Base-by-base conservation (phyloP, 2,797 vertebrate genomes). In the Enteromius mattozi region DNA sequence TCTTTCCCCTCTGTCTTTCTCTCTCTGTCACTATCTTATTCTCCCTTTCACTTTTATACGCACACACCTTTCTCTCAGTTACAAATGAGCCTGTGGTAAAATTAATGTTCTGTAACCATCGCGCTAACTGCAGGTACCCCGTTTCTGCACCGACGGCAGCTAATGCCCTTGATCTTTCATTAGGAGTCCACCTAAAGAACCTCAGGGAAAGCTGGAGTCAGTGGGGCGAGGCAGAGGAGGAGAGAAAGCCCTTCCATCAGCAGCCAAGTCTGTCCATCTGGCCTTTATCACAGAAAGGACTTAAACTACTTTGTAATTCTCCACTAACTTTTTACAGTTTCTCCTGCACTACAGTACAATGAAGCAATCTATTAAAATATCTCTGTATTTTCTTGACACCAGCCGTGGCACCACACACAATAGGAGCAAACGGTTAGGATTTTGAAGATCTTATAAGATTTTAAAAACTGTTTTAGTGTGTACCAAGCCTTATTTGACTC, bases 71-170 rank as follows among this genome's bases (percentile, higher is more conserved):
- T 81, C 56, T 74, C 51, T 76, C 61, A 82, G 83, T 87, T 91
- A 91, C 88, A 92, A 92, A 92, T 90, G 89, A 91, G 86, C 70
- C 88, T 90, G 88, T 91, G 85, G 90, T 94, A 88, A 94, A 94
- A 92, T 92, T 92, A 92, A 94, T 84, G 89, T 85, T 80, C 88
- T 93, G 92, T 94, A 93, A 92, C 93, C 86, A 68, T 9, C 76
- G 84, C 42, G 88, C 86, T 91, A 88, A 88, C 89, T 88, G 91
- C 91, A 91, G 91, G 86, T 87, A 89, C 87, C 90, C 90, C 87
- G 83, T 87, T 90, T 90, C 72, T 88, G 85, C 85, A 86, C 75
- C 72, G 71, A 63, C 49, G 72, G 59, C 83, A 68, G 89, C 87
- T 88, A 87, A 91, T 90, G 89, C 86, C 90, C 91, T 92, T 91